A percentile compares a stretch with the other conserved stretches of the same genome.
Evolutionary conservation across 2,797 vertebrate species (phyloP).

Genomic region (Triplophysa bombifrons): DNA sequence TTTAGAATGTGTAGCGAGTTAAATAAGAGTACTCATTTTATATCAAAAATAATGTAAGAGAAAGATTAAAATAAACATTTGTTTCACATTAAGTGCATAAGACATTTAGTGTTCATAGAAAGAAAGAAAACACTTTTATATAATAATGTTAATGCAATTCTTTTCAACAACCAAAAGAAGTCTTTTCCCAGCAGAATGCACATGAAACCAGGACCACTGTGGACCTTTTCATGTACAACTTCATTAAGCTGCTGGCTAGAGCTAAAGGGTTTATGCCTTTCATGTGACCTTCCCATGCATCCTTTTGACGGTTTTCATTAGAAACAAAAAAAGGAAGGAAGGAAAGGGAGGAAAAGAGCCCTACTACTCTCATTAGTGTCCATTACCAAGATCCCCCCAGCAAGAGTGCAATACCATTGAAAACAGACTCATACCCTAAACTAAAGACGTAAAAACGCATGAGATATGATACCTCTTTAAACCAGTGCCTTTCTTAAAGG

Average conservation of each 20-base stretch:
- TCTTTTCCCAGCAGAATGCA: background rate
- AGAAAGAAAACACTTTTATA: background rate
- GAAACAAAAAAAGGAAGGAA: conserved; percentile 17
- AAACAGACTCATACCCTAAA: conserved; percentile 24
- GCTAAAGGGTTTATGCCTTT: conserved; percentile 46
- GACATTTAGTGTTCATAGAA: background rate
- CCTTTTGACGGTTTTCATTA: conserved; percentile 47
- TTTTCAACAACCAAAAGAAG: background rate
- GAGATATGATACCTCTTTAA: conserved; percentile 3
- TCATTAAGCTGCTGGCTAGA: conserved; percentile 58
- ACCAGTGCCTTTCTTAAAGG: background rate
- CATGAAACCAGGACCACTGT: conserved; percentile 35
- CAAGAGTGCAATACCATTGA: conserved; percentile 2
- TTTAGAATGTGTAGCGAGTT: background rate
- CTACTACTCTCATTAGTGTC: conserved; percentile 56
- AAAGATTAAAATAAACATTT: background rate
- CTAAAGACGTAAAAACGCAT: conserved; percentile 31
- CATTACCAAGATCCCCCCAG: conserved; percentile 47
- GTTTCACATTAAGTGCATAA: conserved; percentile 18
- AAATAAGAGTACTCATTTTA: conserved; percentile 3
- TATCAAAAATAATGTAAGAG: background rate
- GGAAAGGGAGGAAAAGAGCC: conserved; percentile 40
- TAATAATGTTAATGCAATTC: conserved; percentile 6
- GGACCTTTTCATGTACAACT: conserved; percentile 45
- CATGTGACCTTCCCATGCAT: conserved; percentile 45